Evolutionary conservation across 2,113 vertebrate species (phyloP).

Genomic region (Eleginops maclovinus): DNA sequence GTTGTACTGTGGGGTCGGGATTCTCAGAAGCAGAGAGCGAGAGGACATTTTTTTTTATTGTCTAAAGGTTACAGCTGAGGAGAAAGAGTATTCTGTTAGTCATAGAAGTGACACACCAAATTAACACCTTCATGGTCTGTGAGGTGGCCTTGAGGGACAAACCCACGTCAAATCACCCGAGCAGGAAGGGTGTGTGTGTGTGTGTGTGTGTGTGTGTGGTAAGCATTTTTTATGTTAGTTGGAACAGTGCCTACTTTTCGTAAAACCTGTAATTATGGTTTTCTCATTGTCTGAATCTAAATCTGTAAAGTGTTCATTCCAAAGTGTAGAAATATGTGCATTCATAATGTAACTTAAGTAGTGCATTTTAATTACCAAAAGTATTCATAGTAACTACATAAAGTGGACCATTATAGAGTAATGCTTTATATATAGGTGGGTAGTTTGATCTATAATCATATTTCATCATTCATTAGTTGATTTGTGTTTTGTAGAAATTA

Average conservation of each 20-base stretch:
- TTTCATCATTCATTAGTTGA: background rate
- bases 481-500: too few relatives aligned
- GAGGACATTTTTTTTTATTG: background rate
- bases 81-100: slow-evolving; percentile 44
- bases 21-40: slow-evolving; percentile 6
- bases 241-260: background rate
- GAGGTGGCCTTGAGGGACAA: slow-evolving; percentile 50
- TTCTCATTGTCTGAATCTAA: too few relatives aligned
- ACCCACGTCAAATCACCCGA: slow-evolving; percentile 27
- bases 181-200: slow-evolving; percentile 7
- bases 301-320: too few relatives aligned
- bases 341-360: too few relatives aligned
- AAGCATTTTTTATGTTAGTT: slow-evolving; percentile 3
- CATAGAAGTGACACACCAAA: slow-evolving; percentile 55
- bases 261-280: background rate
- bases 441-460: background rate
- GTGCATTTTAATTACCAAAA: too few relatives aligned
- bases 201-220: background rate
- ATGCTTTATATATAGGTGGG: background rate
- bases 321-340: too few relatives aligned
- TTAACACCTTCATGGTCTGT: slow-evolving; percentile 60
- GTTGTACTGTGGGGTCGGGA: slow-evolving; percentile 37
- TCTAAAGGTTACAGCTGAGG: slow-evolving; percentile 61
- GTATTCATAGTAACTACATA: too few relatives aligned
- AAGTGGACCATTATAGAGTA: too few relatives aligned